Conservation (phyloP, 2,888 invertebrate species). For the Drosophila neoperkinsi region DNA sequence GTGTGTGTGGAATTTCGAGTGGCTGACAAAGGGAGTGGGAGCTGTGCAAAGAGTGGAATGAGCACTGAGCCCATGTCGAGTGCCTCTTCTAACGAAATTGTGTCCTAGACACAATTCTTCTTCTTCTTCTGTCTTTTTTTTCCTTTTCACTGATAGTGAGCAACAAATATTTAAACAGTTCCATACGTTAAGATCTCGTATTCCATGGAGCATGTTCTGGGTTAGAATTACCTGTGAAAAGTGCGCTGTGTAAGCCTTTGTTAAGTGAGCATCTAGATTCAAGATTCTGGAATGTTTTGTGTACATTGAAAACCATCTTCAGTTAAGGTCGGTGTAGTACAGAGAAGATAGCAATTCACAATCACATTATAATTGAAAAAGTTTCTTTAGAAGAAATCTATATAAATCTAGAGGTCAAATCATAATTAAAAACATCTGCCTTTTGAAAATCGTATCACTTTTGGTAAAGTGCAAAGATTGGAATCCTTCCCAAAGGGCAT, state of each 20-base stretch:
- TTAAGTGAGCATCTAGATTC: conserved; percentile 11
- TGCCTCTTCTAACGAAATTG: conserved; percentile 37
- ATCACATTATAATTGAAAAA: background rate
- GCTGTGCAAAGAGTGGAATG: background rate
- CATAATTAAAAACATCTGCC: background rate
- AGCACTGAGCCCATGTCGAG: conserved; percentile 38
- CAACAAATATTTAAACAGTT: conserved; percentile 22
- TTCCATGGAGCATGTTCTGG: background rate
- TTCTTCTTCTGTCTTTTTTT: background rate
- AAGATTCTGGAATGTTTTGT: background rate
- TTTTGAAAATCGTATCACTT: background rate
- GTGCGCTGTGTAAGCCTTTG: conserved; percentile 2
- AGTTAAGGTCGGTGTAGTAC: background rate
- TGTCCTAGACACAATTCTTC: conserved; percentile 23
- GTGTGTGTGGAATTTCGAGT: conserved; percentile 57
- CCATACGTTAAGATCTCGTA: background rate
- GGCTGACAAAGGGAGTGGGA: conserved; percentile 44
- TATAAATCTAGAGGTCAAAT: background rate
- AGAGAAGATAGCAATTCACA: background rate
- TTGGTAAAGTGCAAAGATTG: background rate
- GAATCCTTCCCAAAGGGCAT: rapidly evolving
- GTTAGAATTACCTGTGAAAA: conserved; percentile 19
- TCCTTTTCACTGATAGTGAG: background rate
- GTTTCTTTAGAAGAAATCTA: background rate
- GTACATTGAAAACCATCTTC: background rate